Percentiles rank a stretch among this genome's conserved stretches.
These are phyloP conservation scores for Malacoraja senta DNA, from an alignment of 2,797 vertebrate genomes.

Conservation along the genomic window DNA sequence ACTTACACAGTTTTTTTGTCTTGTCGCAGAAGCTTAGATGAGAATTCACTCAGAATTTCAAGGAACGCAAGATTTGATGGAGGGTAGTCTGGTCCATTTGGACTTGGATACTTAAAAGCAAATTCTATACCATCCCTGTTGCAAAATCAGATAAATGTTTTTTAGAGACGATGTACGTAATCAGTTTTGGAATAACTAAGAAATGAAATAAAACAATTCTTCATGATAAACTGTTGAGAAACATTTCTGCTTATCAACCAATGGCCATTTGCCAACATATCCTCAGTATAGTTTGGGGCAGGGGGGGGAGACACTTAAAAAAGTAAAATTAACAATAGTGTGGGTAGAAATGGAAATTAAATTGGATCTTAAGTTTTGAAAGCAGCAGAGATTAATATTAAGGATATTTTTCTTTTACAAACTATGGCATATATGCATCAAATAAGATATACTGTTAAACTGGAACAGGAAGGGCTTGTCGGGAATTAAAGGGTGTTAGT, in stretches of 20 bases:
- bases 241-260: neutral
- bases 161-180: neutral
- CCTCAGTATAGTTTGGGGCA: neutral
- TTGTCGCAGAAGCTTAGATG: constrained; percentile 91
- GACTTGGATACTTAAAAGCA: constrained; percentile 96
- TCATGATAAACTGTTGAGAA: neutral
- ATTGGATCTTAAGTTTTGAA: neutral
- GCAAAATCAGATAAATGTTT: neutral
- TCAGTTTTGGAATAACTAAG: neutral
- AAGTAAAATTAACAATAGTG: neutral
- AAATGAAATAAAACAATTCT: neutral
- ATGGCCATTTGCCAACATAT: neutral
- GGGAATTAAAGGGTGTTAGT: neutral
- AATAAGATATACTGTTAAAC: neutral
- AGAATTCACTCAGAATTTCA: constrained; percentile 95
- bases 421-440: neutral
- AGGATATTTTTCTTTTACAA: neutral
- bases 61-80: constrained; percentile 93
- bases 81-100: constrained; percentile 87
- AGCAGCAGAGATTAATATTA: neutral
- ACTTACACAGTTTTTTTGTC: constrained; percentile 99
- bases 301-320: neutral
- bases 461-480: neutral
- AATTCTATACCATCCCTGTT: constrained; percentile 94
- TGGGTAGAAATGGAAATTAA: neutral